phyloP scores from a whole-genome alignment of 2,113 vertebrate genomes.

The Cyphomyrus discorhynchus region DNA sequence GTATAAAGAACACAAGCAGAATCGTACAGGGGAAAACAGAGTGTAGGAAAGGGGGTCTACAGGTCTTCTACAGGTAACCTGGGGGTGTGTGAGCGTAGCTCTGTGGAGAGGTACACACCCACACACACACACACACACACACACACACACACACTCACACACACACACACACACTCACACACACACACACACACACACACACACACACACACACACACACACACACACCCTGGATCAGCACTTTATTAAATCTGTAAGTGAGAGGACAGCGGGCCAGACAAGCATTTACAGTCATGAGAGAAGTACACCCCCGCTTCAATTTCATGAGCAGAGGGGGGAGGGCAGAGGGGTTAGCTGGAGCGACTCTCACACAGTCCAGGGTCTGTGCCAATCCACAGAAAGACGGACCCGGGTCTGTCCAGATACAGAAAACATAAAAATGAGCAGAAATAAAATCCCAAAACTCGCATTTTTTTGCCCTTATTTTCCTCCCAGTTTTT shows the following conservation, averaged over 20 bases:
- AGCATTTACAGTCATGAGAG: conserved; percentile 9
- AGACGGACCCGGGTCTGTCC: neutral
- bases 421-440: neutral
- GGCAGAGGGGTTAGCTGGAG: neutral
- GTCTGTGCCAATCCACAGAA: neutral
- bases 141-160: neutral
- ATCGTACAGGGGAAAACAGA: neutral
- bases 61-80: neutral
- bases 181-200: neutral
- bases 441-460: neutral
- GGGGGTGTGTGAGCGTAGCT: neutral
- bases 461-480: neutral
- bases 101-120: neutral
- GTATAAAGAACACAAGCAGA: neutral
- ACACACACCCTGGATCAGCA: neutral
- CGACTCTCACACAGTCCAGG: neutral
- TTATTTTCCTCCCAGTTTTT: neutral
- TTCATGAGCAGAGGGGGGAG: neutral
- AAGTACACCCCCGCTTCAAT: neutral
- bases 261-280: neutral
- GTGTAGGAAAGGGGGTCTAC: neutral
- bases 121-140: neutral
- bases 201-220: neutral
- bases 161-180: neutral
- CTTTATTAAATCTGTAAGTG: neutral